Evolutionary conservation across 2,797 vertebrate genomes (phyloP).

Genomic region (Acanthiza pusilla): DNA sequence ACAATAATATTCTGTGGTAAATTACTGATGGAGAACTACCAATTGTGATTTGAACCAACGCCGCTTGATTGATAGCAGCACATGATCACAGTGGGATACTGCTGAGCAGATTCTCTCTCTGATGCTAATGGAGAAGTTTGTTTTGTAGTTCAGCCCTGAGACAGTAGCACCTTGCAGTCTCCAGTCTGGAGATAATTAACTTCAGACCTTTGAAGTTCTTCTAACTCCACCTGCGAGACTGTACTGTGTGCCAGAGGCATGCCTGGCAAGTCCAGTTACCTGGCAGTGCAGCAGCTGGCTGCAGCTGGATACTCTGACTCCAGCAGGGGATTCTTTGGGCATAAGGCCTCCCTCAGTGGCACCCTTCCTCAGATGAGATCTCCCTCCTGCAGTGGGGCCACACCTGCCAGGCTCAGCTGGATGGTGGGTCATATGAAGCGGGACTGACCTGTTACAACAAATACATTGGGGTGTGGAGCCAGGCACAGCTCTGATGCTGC

Average conservation of each 20-base stretch:
- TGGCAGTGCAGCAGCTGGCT: not conserved
- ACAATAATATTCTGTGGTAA: not conserved
- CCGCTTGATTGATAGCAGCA: not conserved
- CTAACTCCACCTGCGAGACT: not conserved
- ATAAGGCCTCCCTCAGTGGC: not conserved
- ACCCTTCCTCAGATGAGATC: not conserved
- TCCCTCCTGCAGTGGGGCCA: not conserved
- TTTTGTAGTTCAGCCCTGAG: not conserved
- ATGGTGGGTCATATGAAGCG: accelerated
- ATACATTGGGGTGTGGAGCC: accelerated
- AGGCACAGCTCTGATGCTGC: not conserved
- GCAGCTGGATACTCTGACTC: not conserved
- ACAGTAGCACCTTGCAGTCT: not conserved
- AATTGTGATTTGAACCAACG: not conserved
- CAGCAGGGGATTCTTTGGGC: not conserved
- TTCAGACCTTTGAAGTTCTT: not conserved
- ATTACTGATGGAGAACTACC: not conserved
- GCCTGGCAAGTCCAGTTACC: not conserved
- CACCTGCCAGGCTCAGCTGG: not conserved
- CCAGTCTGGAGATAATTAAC: not conserved
- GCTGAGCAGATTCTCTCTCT: not conserved
- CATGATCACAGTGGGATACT: not conserved
- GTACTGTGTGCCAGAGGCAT: too few species aligned
- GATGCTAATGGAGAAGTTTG: not conserved
- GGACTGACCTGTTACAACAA: accelerated